phyloP scores from a whole-genome alignment of 1,140 invertebrate species.

The Caenorhabditis briggsae region DNA sequence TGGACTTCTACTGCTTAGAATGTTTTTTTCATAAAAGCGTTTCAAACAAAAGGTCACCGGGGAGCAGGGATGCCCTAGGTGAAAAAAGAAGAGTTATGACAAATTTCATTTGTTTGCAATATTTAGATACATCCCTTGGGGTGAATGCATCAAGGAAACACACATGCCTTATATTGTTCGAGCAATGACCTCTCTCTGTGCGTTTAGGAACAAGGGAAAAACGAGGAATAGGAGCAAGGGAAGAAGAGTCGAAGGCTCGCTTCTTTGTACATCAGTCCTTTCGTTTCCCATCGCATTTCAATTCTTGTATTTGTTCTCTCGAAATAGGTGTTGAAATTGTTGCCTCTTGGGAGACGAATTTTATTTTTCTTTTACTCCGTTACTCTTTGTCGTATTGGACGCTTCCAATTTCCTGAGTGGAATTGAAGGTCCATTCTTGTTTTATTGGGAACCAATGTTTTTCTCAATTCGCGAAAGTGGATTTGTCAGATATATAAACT shows the following conservation, averaged over 20 bases:
- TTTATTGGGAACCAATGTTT: not conserved
- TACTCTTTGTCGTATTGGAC: slow-evolving; percentile 16
- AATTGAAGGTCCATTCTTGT: not conserved
- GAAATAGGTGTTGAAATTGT: slow-evolving; percentile 53
- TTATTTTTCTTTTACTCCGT: not conserved
- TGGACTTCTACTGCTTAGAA: too few species aligned
- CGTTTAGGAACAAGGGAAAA: not conserved
- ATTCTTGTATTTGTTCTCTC: slow-evolving; percentile 51
- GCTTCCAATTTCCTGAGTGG: not conserved
- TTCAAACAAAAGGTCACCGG: not conserved
- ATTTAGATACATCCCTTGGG: slow-evolving; percentile 55
- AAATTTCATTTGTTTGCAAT: slow-evolving; percentile 56
- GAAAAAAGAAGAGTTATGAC: slow-evolving; percentile 43
- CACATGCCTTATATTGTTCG: slow-evolving; percentile 44
- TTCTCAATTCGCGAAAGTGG: not conserved
- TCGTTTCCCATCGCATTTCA: slow-evolving; percentile 8
- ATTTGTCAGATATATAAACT: not conserved
- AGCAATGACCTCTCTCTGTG: slow-evolving; percentile 39
- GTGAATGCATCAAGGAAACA: slow-evolving; percentile 40
- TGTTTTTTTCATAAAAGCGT: too few species aligned
- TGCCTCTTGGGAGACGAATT: slow-evolving; percentile 42
- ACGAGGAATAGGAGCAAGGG: not conserved
- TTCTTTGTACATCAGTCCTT: slow-evolving; percentile 35
- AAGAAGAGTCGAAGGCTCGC: not conserved
- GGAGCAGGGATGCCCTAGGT: not conserved